Evolutionary conservation across 1,140 invertebrate genomes (phyloP).

Genomic region (Drosophila cardini): DNA sequence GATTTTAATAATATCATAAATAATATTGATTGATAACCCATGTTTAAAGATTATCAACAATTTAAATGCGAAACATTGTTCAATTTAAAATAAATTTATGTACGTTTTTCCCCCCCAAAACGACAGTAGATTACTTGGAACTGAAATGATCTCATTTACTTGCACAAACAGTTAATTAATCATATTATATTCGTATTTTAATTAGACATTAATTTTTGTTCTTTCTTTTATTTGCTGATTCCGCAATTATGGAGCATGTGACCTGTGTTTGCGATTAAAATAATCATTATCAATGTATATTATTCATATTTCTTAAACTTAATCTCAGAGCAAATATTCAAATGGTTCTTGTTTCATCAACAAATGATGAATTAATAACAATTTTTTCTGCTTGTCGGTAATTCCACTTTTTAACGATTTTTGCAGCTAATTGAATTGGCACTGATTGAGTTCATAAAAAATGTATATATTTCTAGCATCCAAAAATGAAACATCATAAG

Average conservation of each 20-base stretch:
- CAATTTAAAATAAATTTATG: background rate
- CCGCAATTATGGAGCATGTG: constrained; percentile 4
- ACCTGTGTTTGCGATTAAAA: constrained; percentile 28
- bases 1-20: background rate
- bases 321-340: too few relatives aligned
- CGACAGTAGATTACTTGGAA: background rate
- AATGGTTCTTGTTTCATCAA: too few relatives aligned
- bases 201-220: constrained; percentile 16
- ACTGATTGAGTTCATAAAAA: too few relatives aligned
- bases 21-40: constrained; percentile 1
- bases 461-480: background rate
- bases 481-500: background rate
- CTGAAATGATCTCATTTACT: constrained; percentile 63
- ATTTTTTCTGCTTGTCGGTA: too few relatives aligned
- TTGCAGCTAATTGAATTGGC: too few relatives aligned
- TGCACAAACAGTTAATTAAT: constrained; percentile 35
- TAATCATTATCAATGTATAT: background rate
- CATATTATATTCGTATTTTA: constrained; percentile 16
- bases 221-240: constrained; percentile 30
- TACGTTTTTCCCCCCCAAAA: background rate
- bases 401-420: too few relatives aligned
- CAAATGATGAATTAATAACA: too few relatives aligned
- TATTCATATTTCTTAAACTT: too few relatives aligned
- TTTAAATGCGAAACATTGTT: background rate
- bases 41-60: background rate